Base-by-base conservation (phyloP, 2,888 invertebrate species). In the Choristoneura rosaceana region DNA sequence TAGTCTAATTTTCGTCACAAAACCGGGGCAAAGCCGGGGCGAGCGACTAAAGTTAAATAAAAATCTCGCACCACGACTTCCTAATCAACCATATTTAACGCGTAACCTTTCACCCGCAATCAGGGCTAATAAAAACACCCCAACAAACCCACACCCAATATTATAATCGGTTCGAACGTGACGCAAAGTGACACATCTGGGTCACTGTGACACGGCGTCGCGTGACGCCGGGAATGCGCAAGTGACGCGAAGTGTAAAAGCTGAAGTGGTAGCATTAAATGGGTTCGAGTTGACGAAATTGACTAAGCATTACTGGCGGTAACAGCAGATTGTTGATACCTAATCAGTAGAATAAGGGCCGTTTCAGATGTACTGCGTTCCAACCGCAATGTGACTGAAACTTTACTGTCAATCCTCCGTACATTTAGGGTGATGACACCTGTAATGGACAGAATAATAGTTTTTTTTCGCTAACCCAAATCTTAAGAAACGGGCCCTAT, bases 181-280 rank as follows among this genome's bases (percentile, higher is more conserved):
- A 59, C 59, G 59, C 14, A 14, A 61, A 43, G 62, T 62, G 62
- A 62, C 62, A 43, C 45, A 62, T 62, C 41, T 62, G 45, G 62
- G 45, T 62, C 25, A 62, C 45, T 12, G 33, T 62, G 59, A 34
- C 55, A 58, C 55, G 55, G 61, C 62, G 62, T 62, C 43, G 45
- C 62, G 55, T 55, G 55, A 52, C 52, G 52, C 25, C 25, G 50
- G 9, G 50, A 52, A 17, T 52, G 50, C 55, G 55, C 52, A 9
- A 25, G 55, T 25, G 55, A 52, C 50, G 1, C 50, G 17, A 17
- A 55, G 55, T 25, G 55, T 55, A 25, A 12, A 47, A 7, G 25
- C 25, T 25, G 25, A 55, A 55, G 55, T 55, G 55, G 55, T 55
- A 4, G 12, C 17, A 12, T 55, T 55, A 55, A 52, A 55, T 55